Percentiles rank a stretch among this genome's conserved stretches.
Conservation (phyloP, 1,140 invertebrate species). For the Aphelinus certus region DNA sequence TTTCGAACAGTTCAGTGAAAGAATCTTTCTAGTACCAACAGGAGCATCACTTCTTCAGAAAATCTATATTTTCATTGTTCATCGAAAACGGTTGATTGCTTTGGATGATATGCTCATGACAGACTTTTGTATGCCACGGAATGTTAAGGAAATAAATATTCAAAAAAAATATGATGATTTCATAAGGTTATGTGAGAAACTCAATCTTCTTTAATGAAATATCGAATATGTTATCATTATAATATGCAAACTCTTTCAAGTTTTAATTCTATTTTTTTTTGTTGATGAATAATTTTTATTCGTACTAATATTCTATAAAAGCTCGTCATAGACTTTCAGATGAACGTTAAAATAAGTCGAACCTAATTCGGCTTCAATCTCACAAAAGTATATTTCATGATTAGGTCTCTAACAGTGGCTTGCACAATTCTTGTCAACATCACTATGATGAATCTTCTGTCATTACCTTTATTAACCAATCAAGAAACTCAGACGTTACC, state of each 20-base stretch:
- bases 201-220: background rate
- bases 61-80: constrained; percentile 4
- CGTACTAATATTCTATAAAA: background rate
- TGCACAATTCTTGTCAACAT: constrained; percentile 16
- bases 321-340: background rate
- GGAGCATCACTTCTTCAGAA: constrained; percentile 7
- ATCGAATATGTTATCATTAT: background rate
- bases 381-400: background rate
- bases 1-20: constrained; percentile 3
- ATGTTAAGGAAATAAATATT: constrained; percentile 9
- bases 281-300: background rate
- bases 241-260: no score
- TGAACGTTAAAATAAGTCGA: background rate
- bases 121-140: constrained; percentile 12
- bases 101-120: constrained; percentile 7
- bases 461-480: background rate
- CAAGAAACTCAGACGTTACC: background rate
- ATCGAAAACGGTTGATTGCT: background rate
- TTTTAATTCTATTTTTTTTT: no score
- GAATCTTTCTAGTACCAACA: constrained; percentile 24
- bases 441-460: constrained; percentile 8
- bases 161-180: constrained; percentile 9
- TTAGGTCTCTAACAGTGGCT: constrained; percentile 5
- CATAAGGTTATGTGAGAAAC: constrained; percentile 11
- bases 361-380: background rate